Percentiles rank a stretch among this genome's conserved stretches.
Evolutionary conservation across 2,888 invertebrate species (phyloP).

Genomic region (Gymnocheta viridis): DNA sequence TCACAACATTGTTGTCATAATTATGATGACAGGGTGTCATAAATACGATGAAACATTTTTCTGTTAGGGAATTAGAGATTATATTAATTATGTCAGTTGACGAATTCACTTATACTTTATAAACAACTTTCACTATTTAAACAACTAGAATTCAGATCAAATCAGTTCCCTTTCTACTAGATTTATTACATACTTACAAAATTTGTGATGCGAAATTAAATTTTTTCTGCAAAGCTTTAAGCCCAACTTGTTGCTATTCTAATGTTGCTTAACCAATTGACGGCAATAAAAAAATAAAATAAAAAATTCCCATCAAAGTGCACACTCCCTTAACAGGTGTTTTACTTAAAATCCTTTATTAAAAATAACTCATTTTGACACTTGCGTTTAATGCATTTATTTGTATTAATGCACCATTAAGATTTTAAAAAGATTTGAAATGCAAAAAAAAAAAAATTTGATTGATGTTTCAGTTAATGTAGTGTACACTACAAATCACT

Average conservation of each 20-base stretch:
- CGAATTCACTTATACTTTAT: too few species aligned
- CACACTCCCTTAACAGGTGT: background rate
- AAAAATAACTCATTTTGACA: background rate
- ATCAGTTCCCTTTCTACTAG: too few species aligned
- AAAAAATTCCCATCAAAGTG: background rate
- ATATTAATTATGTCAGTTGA: too few species aligned
- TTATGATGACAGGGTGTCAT: too few species aligned
- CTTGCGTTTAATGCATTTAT: background rate
- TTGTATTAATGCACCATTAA: background rate
- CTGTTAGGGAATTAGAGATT: too few species aligned
- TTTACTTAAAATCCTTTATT: background rate
- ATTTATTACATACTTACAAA: too few species aligned
- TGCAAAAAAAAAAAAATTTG: background rate
- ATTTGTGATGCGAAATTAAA: too few species aligned
- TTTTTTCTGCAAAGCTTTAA: background rate
- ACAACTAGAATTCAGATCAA: too few species aligned
- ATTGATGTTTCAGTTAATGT: conserved; percentile 24
- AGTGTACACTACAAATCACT: conserved; percentile 6
- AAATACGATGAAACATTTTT: too few species aligned
- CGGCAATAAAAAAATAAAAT: background rate
- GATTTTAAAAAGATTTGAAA: background rate
- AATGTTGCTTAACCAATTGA: background rate
- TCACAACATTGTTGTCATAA: too few species aligned
- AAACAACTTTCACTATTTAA: too few species aligned
- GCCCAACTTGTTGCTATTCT: background rate